A percentile compares a stretch with the other conserved stretches of the same genome.
Evolutionary conservation across 2,888 invertebrate species (phyloP).

Genomic region (Temnothorax unifasciatus): DNA sequence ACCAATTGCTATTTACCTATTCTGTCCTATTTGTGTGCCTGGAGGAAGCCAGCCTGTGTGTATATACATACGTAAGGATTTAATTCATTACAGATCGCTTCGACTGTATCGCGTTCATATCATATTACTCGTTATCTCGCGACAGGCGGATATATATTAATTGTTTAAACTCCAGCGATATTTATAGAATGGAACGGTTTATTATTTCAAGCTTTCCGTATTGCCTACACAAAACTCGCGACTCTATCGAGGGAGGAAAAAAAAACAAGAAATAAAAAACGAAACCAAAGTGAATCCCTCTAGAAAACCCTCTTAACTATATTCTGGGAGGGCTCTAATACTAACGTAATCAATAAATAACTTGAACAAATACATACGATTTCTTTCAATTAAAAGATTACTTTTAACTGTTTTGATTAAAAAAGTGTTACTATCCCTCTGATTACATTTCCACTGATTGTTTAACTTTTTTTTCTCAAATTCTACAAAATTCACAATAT

Average conservation of each 20-base stretch:
- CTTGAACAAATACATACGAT: neutral
- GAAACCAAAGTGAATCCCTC: neutral
- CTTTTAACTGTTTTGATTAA: neutral
- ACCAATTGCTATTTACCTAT: conserved; percentile 43
- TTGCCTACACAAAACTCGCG: neutral
- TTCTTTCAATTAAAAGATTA: neutral
- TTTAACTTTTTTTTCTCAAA: neutral
- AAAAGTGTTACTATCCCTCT: neutral
- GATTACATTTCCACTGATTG: neutral
- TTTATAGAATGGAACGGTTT: neutral
- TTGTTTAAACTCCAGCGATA: conserved; percentile 3
- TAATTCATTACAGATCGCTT: conserved; percentile 39
- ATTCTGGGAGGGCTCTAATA: neutral
- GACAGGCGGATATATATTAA: conserved; percentile 29
- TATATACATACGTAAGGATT: conserved; percentile 18
- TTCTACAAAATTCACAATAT: neutral
- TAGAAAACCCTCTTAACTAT: neutral
- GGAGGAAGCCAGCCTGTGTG: conserved; percentile 15
- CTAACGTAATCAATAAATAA: neutral
- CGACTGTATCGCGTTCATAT: conserved; percentile 27
- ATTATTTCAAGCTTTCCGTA: conserved; percentile 12
- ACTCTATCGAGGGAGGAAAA: neutral
- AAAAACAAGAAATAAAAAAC: neutral
- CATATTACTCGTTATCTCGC: conserved; percentile 21
- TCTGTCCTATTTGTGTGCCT: conserved; percentile 39